Base-by-base conservation (phyloP, 2,888 invertebrate genomes). In the Brassicogethes aeneus region DNA sequence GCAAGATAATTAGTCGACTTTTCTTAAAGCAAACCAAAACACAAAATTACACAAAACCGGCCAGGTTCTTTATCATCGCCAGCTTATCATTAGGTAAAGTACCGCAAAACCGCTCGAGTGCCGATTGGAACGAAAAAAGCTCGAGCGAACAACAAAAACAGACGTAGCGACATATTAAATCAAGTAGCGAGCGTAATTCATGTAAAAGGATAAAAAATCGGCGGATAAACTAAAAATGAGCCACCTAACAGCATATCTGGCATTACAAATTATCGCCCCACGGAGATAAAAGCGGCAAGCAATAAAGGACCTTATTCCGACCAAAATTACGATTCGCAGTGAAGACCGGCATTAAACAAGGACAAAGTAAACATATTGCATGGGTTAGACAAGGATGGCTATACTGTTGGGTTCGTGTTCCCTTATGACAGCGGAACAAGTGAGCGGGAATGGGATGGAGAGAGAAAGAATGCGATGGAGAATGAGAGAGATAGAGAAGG, bases 221-320 rank as follows among this genome's bases (percentile, higher is more conserved):
- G 47, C 49, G 48, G 54, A 59, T 59, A 59, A 59, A 57, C 54
- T 55, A 53, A 56, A 55, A 55, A 56, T 52, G 57, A 54, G 52
- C 50, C 58, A 54, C 56, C 56, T 56, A 57, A 59, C 58, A 59
- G 56, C 56, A 59, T 55, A 58, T 55, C 58, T 57, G 56, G 57
- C 57, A 56, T 59, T 57, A 61, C 60, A 60, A 61, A 59, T 60
- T 60, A 59, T 59, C 54, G 55, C 53, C 49, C 54, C 53, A 55
- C 48, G 48, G 55, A 55, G 55, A 59, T 56, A 57, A 54, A 50
- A 41, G 45, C 37, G 37, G 34, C 47, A 48, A 36, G 50, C 58
- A 50, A 58, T 56, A 53, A 47, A 41, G 40, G 48, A 40, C 52
- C 53, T 52, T 56, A 57, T 47, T 45, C 39, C 32, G 36, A 34